Base-by-base conservation (phyloP, 2,888 invertebrate species). In the Cryptus armator region DNA sequence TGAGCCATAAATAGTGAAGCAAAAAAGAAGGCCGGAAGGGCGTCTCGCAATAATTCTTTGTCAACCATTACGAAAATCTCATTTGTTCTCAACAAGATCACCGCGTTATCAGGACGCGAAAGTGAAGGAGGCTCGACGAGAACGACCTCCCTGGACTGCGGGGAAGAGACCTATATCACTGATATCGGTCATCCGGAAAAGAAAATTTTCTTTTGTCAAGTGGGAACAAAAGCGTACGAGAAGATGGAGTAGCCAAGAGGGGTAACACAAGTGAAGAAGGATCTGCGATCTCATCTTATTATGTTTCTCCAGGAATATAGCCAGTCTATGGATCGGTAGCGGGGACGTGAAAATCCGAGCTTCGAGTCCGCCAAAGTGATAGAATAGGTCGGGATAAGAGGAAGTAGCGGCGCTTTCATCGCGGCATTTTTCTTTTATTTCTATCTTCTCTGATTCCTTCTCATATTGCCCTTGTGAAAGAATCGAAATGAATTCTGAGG, bases 131-230 rank as follows among this genome's bases (percentile, higher is more conserved):
- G 6, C 37, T 37, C 37, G 37, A 37, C 37, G 37, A 37, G 37
- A 37, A 7, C 37, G 37, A 37, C 37, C 37, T 37, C 37, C 1
- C 6, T 37, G 37, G 6, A 32, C 62, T 29, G 14, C 32, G 5
- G 62, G 29, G n/a, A 19, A 68, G 67, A 74, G 48, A 81, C 81
- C 76, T 48, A 72, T 77, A 72, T 77, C 78, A 51, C 75, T 56
- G 71, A 82, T 82, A 81, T 85, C 85, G 82, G 78, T 82, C 85
- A 85, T 64, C 68, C 81, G 85, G 82, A 85, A 85, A 82, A 75
- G 71, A 82, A 82, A 71, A 76, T 80, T 82, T 80, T 82, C 82
- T 72, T 80, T 82, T 80, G 85, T 82, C 62, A n/a, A 76, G 79
- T 62, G 48, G 37, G 79, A 85, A 85, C 79, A 82, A 82, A 80